Conservation (phyloP, 2,113 vertebrate genomes). For the Oxygymnocypris stewartii region DNA sequence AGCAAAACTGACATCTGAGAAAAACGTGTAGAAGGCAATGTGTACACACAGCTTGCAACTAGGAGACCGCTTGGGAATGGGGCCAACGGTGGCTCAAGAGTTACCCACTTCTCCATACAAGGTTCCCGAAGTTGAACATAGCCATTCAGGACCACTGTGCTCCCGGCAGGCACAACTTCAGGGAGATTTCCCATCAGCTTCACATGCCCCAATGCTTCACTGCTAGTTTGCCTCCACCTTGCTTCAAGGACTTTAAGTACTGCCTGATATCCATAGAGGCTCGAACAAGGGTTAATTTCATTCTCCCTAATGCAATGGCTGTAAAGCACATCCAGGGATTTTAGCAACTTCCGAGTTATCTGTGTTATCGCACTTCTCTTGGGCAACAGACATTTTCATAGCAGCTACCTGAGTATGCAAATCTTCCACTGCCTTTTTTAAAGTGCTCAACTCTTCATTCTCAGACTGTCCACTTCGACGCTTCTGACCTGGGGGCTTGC, state of each 20-base stretch:
- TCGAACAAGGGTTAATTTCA: not conserved
- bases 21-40: not conserved
- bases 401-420: too few relatives aligned
- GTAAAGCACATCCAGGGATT: not conserved
- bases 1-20: not conserved
- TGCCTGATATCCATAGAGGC: not conserved
- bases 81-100: not conserved
- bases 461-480: too few relatives aligned
- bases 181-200: not conserved
- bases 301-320: not conserved
- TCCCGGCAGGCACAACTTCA: not conserved
- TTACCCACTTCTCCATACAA: conserved; percentile 1
- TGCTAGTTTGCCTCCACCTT: not conserved
- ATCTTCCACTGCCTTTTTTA: too few relatives aligned
- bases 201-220: not conserved
- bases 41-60: not conserved
- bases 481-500: too few relatives aligned
- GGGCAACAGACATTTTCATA: too few relatives aligned
- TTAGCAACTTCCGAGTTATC: too few relatives aligned
- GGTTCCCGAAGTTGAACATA: not conserved
- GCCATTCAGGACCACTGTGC: not conserved
- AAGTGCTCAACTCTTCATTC: too few relatives aligned
- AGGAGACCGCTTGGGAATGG: not conserved
- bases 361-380: too few relatives aligned
- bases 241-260: conserved; percentile 10